phyloP scores from a whole-genome alignment of 2,888 invertebrate species.

The Caenorhabditis japonica region DNA sequence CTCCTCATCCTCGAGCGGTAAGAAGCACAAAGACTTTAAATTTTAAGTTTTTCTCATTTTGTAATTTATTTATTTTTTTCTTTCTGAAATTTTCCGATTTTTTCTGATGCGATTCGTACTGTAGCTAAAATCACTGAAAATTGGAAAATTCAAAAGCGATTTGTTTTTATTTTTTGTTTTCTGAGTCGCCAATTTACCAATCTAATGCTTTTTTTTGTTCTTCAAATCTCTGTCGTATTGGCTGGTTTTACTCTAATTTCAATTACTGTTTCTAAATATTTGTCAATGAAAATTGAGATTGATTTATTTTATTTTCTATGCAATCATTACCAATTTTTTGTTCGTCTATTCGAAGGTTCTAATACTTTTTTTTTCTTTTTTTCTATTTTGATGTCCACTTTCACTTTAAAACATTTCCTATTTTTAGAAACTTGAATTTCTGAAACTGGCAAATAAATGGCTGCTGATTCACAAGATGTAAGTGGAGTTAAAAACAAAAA shows the following conservation, averaged over 20 bases:
- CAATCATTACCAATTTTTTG: no score
- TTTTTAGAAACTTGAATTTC: not conserved
- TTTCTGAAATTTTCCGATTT: no score
- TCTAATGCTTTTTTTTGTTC: not conserved
- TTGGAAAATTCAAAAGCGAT: not conserved
- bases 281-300: not conserved
- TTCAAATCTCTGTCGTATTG: no score
- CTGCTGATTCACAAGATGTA: conserved; percentile 61
- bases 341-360: no score
- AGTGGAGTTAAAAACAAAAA: conserved; percentile 12
- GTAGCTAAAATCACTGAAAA: no score
- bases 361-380: not conserved
- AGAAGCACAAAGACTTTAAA: conserved; percentile 77
- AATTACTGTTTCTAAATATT: not conserved
- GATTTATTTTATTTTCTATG: not conserved
- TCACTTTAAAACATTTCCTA: conserved; percentile 2
- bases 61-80: conserved; percentile 8
- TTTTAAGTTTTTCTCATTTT: conserved; percentile 60
- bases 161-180: conserved; percentile 1
- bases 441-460: conserved; percentile 62
- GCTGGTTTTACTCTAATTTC: conserved; percentile 1
- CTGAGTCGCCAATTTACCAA: conserved; percentile 1
- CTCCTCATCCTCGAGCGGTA: conserved; percentile 49
- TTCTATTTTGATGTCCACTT: conserved; percentile 5
- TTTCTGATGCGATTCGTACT: no score